phyloP scores from a whole-genome alignment of 2,888 invertebrate genomes.

The Hirtodrosophila trivittata region DNA sequence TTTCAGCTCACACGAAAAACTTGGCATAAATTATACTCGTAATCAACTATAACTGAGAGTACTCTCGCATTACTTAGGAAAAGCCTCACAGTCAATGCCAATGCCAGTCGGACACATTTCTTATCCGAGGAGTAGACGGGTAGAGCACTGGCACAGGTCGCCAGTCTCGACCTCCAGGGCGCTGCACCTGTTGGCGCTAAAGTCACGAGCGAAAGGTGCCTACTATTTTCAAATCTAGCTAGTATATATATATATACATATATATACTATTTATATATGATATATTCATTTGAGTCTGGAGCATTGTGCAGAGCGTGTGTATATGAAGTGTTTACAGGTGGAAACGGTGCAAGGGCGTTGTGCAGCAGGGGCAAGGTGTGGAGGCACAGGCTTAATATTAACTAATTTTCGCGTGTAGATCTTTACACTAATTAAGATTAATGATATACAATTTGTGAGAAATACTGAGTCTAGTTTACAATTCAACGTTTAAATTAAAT shows the following conservation, averaged over 20 bases:
- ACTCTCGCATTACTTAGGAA: constrained; percentile 12
- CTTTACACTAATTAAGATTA: constrained; percentile 41
- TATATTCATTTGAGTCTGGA: constrained; percentile 34
- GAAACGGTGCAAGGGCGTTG: constrained; percentile 10
- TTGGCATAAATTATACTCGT: constrained; percentile 50
- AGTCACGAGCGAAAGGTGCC: constrained; percentile 55
- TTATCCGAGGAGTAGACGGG: constrained; percentile 6
- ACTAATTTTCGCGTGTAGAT: constrained; percentile 3
- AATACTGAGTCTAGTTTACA: constrained; percentile 1
- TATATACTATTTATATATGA: constrained; percentile 12
- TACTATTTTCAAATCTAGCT: constrained; percentile 34
- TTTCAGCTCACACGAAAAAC: constrained; percentile 60
- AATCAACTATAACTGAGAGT: too few species aligned
- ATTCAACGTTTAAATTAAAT: background rate
- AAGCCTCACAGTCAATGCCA: constrained; percentile 22
- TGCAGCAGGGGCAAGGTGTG: background rate
- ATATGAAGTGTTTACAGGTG: constrained; percentile 41
- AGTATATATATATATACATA: constrained; percentile 1
- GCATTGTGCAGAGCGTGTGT: constrained; percentile 30
- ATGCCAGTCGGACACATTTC: constrained; percentile 20
- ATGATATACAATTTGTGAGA: constrained; percentile 35
- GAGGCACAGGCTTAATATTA: background rate
- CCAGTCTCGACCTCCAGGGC: constrained; percentile 34
- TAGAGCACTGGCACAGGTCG: constrained; percentile 12
- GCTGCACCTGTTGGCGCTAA: constrained; percentile 55